Percentiles rank a stretch among this genome's conserved stretches.
Conservation (phyloP, 2,113 vertebrate genomes). For the Promerops cafer region DNA sequence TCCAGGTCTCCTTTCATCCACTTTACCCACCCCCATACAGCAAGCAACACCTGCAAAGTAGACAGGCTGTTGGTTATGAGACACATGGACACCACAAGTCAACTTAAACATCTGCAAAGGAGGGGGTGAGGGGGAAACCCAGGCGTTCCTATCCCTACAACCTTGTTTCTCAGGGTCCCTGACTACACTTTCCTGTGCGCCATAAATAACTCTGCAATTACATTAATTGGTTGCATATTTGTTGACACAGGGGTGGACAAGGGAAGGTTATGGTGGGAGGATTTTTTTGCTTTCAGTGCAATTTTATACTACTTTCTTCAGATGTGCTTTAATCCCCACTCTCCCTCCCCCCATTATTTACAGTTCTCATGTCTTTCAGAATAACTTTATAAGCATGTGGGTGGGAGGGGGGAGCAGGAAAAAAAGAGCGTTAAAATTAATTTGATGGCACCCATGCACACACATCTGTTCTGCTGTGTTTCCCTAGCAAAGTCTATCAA, state of each 20-base stretch:
- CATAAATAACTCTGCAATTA: constrained; percentile 82
- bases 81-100: constrained; percentile 76
- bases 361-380: constrained; percentile 47
- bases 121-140: not conserved
- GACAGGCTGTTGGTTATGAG: constrained; percentile 67
- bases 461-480: constrained; percentile 40
- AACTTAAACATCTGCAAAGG: constrained; percentile 66
- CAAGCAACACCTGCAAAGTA: constrained; percentile 75
- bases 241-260: constrained; percentile 68
- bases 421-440: constrained; percentile 23
- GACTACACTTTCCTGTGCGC: constrained; percentile 72
- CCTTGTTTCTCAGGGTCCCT: constrained; percentile 67
- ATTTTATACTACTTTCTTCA: constrained; percentile 57
- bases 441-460: constrained; percentile 30
- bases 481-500: constrained; percentile 39
- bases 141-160: constrained; percentile 50
- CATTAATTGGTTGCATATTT: constrained; percentile 85
- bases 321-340: constrained; percentile 36
- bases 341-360: constrained; percentile 44
- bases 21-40: constrained; percentile 24
- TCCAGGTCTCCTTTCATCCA: constrained; percentile 29
- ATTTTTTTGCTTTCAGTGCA: constrained; percentile 63
- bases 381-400: constrained; percentile 51
- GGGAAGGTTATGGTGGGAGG: constrained; percentile 58
- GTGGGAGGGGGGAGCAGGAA: not conserved